Evolutionary conservation across 92 coral and sea anemone species (phyloP).

Genomic region (Zoanthus gigantus): DNA sequence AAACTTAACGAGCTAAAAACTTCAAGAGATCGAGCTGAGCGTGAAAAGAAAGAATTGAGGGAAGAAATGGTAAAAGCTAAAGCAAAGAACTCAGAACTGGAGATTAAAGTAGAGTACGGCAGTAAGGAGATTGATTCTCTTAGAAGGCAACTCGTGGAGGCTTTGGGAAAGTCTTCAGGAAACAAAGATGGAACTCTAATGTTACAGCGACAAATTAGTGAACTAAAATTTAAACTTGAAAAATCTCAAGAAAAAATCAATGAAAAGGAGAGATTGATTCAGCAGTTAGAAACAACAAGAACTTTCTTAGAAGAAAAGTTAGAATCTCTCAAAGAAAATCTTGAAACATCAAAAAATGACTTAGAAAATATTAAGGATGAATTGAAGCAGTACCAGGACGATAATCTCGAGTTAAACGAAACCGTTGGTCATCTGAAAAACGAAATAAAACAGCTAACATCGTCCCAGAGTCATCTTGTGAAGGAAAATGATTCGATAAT

Average conservation of each 20-base stretch:
- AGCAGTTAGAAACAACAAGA: constrained; percentile 81
- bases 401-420: constrained; percentile 81
- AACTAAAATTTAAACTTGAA: constrained; percentile 78
- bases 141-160: constrained; percentile 81
- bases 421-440: constrained; percentile 68
- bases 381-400: constrained; percentile 76
- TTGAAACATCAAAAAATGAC: constrained; percentile 74
- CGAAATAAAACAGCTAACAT: constrained; percentile 59
- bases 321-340: constrained; percentile 73
- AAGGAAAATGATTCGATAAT: constrained; percentile 80
- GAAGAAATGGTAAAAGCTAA: constrained; percentile 71
- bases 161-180: constrained; percentile 72
- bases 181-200: constrained; percentile 83
- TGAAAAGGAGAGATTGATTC: constrained; percentile 89
- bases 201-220: constrained; percentile 90
- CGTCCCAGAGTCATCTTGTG: constrained; percentile 81
- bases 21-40: constrained; percentile 70
- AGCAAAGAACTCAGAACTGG: constrained; percentile 76
- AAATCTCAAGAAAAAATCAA: constrained; percentile 88
- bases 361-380: constrained; percentile 75
- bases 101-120: constrained; percentile 82
- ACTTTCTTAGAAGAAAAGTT: constrained; percentile 80
- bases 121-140: constrained; percentile 81
- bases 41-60: constrained; percentile 78
- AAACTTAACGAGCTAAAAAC: constrained; percentile 74